phyloP scores from a whole-genome alignment of 1,140 invertebrate species.

The Sitobion miscanthi region DNA sequence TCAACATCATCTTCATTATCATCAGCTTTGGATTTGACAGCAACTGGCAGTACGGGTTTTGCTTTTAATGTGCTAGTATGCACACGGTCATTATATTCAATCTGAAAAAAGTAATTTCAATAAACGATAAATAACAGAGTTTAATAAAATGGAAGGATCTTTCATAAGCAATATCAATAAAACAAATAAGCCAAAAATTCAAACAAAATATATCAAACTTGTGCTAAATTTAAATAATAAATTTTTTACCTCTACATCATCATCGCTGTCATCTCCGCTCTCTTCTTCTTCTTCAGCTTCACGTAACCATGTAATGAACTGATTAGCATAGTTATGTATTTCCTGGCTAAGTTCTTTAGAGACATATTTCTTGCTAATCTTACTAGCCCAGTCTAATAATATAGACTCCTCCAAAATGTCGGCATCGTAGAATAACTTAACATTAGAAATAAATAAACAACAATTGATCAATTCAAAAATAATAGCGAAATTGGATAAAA shows the following conservation, averaged over 20 bases:
- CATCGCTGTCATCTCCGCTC: slow-evolving; percentile 73
- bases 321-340: slow-evolving; percentile 89
- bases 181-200: neutral
- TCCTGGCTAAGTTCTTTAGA: slow-evolving; percentile 88
- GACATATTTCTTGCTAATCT: slow-evolving; percentile 94
- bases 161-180: neutral
- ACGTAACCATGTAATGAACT: slow-evolving; percentile 95
- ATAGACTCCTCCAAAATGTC: slow-evolving; percentile 95
- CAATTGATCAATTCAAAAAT: neutral
- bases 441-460: neutral
- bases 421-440: slow-evolving; percentile 87
- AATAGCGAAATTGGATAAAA: neutral
- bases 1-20: slow-evolving; percentile 82
- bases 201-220: neutral
- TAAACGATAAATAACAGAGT: neutral
- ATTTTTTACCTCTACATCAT: slow-evolving; percentile 71
- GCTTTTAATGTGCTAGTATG: slow-evolving; percentile 77
- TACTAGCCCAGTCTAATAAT: slow-evolving; percentile 92
- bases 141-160: neutral
- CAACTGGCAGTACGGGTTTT: slow-evolving; percentile 62
- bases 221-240: neutral
- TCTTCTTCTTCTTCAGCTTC: slow-evolving; percentile 94
- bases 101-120: slow-evolving; percentile 65
- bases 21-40: slow-evolving; percentile 63
- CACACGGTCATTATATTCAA: slow-evolving; percentile 87